Conservation (phyloP, 2,797 vertebrate species). For the Channallabes apus region DNA sequence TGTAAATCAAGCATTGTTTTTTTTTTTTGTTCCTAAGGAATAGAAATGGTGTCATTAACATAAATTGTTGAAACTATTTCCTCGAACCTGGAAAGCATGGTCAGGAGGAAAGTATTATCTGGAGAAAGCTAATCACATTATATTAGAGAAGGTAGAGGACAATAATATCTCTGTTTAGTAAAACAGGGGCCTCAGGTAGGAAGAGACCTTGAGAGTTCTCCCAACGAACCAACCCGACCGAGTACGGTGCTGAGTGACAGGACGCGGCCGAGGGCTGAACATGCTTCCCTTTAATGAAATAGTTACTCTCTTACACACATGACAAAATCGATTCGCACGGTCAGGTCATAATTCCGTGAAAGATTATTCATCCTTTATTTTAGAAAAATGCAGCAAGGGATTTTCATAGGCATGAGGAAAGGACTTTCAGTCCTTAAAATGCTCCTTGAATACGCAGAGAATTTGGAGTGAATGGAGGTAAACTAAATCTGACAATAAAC, state of each 20-base stretch:
- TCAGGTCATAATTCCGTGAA: conserved; percentile 16
- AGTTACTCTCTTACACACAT: conserved; percentile 31
- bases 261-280: conserved; percentile 40
- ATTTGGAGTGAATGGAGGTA: background rate
- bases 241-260: conserved; percentile 42
- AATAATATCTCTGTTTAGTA: conserved; percentile 33
- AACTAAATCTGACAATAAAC: background rate
- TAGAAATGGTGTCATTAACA: conserved; percentile 5
- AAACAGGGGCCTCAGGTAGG: conserved; percentile 41
- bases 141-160: conserved; percentile 10
- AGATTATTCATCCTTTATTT: conserved; percentile 19
- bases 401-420: background rate
- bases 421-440: background rate
- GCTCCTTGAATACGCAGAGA: background rate
- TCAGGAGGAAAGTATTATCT: background rate
- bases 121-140: conserved; percentile 11
- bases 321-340: conserved; percentile 21
- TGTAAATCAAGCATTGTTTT: background rate
- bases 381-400: conserved; percentile 28
- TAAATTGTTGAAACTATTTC: background rate
- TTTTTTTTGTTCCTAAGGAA: background rate
- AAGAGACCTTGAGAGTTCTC: conserved; percentile 54
- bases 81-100: background rate
- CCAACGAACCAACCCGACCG: conserved; percentile 20
- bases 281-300: conserved; percentile 49